phyloP scores from a whole-genome alignment of 2,888 invertebrate species.

The Conistra vaccinii region DNA sequence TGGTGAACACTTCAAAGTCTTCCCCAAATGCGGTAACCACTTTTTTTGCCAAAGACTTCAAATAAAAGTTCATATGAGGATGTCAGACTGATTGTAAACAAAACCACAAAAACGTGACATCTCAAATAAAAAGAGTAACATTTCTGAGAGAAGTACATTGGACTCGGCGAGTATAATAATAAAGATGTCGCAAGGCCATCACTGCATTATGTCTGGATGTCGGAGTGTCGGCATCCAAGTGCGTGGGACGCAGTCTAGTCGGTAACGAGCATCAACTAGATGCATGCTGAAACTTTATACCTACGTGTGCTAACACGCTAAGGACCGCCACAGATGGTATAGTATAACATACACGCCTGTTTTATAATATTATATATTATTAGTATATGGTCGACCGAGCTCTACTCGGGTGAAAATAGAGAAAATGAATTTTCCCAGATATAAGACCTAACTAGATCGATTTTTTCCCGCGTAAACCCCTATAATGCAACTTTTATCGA shows the following conservation, averaged over 20 bases:
- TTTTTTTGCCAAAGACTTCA: background rate
- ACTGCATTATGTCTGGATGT: constrained; percentile 66
- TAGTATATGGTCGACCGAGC: background rate
- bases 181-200: constrained; percentile 63
- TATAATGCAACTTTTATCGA: too few relatives aligned
- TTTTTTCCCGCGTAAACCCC: too few relatives aligned
- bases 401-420: too few relatives aligned
- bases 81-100: background rate
- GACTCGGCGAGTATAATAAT: constrained; percentile 54
- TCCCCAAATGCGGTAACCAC: too few relatives aligned
- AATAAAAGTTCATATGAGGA: too few relatives aligned
- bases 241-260: constrained; percentile 63
- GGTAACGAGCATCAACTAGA: constrained; percentile 56
- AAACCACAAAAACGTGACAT: background rate
- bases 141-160: constrained; percentile 59
- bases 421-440: too few relatives aligned
- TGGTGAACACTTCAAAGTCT: too few relatives aligned
- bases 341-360: background rate
- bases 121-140: constrained; percentile 18
- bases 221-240: constrained; percentile 58
- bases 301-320: constrained; percentile 26
- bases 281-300: constrained; percentile 54
- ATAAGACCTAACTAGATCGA: too few relatives aligned
- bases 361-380: background rate
- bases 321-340: background rate